phyloP scores from a whole-genome alignment of 2,888 invertebrate genomes.

The Xestia rhomboidea region DNA sequence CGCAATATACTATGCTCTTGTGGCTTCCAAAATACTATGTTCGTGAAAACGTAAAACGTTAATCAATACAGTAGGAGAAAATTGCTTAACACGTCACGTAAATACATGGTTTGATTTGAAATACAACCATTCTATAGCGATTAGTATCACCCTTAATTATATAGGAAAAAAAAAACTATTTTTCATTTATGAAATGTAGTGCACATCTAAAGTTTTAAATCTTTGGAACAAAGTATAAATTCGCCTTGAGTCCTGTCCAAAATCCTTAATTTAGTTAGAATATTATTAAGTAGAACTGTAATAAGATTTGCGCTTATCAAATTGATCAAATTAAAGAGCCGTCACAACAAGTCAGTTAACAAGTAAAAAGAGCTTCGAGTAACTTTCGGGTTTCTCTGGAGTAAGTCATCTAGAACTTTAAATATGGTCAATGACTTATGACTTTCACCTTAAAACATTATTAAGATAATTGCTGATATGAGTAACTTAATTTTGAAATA shows the following conservation, averaged over 20 bases:
- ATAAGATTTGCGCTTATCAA: constrained; percentile 9
- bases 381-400: constrained; percentile 1
- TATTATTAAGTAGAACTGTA: constrained; percentile 5
- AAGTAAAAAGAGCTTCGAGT: background rate
- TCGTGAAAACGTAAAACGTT: background rate
- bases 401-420: background rate
- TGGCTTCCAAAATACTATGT: background rate
- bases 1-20: background rate
- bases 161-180: background rate
- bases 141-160: background rate
- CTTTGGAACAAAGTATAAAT: background rate
- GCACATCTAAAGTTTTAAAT: background rate
- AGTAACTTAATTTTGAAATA: background rate
- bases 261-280: constrained; percentile 1
- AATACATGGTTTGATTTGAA: background rate
- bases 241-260: background rate
- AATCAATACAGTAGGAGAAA: background rate
- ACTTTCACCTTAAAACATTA: background rate
- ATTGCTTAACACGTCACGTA: background rate
- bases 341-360: background rate
- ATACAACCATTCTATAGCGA: background rate
- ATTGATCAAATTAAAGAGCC: constrained; percentile 16
- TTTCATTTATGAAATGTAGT: background rate
- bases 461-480: background rate
- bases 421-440: background rate